Conservation (phyloP, 1,140 invertebrate genomes). For the Thaumetopoea pityocampa region DNA sequence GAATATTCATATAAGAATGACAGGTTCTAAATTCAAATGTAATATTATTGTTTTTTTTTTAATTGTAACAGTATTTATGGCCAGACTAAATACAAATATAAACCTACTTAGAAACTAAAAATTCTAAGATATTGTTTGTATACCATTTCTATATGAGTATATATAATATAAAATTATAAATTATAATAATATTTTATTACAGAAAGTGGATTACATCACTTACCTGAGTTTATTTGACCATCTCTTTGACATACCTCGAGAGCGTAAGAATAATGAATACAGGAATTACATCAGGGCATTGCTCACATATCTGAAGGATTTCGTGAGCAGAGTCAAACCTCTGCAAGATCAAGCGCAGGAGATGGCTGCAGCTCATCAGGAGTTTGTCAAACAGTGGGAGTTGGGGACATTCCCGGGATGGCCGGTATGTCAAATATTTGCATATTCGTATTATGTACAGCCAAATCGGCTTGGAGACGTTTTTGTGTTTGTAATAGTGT, state of each 20-base stretch:
- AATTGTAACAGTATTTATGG: too few relatives aligned
- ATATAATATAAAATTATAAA: slow-evolving; percentile 5
- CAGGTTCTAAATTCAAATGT: too few relatives aligned
- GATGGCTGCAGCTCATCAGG: slow-evolving; percentile 85
- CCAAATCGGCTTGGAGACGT: background rate
- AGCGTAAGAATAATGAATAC: slow-evolving; percentile 96
- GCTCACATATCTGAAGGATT: slow-evolving; percentile 92
- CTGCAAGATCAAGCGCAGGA: slow-evolving; percentile 90
- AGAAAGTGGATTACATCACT: slow-evolving; percentile 97
- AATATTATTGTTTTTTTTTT: too few relatives aligned
- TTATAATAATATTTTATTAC: slow-evolving; percentile 53
- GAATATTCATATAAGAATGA: too few relatives aligned
- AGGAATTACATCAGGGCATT: slow-evolving; percentile 90
- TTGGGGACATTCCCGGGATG: slow-evolving; percentile 94
- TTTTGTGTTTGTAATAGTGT: too few relatives aligned
- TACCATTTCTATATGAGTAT: too few relatives aligned
- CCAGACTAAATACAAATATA: too few relatives aligned
- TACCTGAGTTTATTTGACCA: slow-evolving; percentile 97
- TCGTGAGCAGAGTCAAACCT: slow-evolving; percentile 92
- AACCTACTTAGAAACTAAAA: too few relatives aligned
- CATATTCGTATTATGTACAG: background rate
- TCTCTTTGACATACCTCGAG: slow-evolving; percentile 96
- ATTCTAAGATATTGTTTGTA: too few relatives aligned
- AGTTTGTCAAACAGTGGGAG: slow-evolving; percentile 94
- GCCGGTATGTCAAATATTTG: slow-evolving; percentile 80